Evolutionary conservation across 2,113 vertebrate genomes (phyloP).

Genomic region (Sinocyclocheilus grahami): DNA sequence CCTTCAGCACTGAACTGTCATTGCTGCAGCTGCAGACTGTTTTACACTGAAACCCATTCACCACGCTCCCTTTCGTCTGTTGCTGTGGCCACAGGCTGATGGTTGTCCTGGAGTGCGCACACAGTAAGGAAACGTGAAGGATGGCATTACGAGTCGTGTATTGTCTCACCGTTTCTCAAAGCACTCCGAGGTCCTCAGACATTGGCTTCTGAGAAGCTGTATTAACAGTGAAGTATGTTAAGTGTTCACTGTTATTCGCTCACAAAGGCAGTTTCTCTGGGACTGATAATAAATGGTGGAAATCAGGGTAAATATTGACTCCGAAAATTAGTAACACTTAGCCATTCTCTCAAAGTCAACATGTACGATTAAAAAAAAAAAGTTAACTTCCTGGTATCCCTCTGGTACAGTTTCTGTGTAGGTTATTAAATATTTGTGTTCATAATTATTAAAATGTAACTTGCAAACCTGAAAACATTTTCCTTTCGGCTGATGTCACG

Average conservation of each 20-base stretch:
- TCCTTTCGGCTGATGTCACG: too few species aligned
- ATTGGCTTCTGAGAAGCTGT: background rate
- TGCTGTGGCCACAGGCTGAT: conserved; percentile 44
- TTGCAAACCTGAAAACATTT: too few species aligned
- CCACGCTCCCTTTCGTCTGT: conserved; percentile 39
- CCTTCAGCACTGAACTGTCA: too few species aligned
- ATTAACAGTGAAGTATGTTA: background rate
- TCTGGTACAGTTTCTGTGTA: too few species aligned
- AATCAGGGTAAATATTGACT: background rate
- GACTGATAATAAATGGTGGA: background rate
- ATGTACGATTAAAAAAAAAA: background rate
- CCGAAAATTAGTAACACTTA: background rate
- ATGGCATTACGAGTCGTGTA: background rate
- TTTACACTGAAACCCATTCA: conserved; percentile 19
- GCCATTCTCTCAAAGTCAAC: background rate
- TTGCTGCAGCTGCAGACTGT: background rate
- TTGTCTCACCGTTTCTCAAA: background rate
- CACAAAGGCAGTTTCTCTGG: background rate
- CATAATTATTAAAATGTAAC: too few species aligned
- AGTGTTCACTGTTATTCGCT: background rate
- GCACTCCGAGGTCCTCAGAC: background rate
- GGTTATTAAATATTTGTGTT: too few species aligned
- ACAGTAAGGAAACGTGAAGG: background rate
- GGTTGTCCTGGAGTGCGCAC: conserved; percentile 30
- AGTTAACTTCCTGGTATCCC: background rate